Conservation (phyloP, 2,888 invertebrate genomes). For the Folsomia manolachei region DNA sequence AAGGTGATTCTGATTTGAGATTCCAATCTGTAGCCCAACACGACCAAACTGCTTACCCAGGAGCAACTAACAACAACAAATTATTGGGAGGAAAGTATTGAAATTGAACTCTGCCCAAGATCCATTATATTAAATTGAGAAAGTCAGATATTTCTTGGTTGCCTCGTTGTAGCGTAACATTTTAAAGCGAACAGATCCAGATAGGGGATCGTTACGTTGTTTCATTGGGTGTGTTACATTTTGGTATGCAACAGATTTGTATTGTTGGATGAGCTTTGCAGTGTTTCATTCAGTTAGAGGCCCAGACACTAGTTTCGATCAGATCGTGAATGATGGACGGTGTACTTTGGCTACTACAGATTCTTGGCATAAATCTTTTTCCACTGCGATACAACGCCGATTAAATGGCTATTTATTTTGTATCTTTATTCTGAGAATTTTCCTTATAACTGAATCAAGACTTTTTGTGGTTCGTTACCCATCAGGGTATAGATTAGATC, state of each 20-base stretch:
- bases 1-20: conserved; percentile 2
- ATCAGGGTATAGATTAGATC: too few relatives aligned
- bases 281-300: too few relatives aligned
- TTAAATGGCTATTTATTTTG: conserved; percentile 13
- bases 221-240: background rate
- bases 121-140: background rate
- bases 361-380: conserved; percentile 5
- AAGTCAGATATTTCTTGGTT: background rate
- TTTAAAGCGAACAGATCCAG: too few relatives aligned
- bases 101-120: background rate
- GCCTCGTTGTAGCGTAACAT: too few relatives aligned
- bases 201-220: background rate
- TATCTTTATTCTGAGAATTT: too few relatives aligned
- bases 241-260: background rate
- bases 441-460: background rate
- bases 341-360: conserved; percentile 3
- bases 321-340: conserved; percentile 18
- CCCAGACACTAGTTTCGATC: background rate
- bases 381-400: conserved; percentile 5
- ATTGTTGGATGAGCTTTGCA: background rate
- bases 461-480: too few relatives aligned
- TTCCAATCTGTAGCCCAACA: conserved; percentile 6
- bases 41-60: background rate
- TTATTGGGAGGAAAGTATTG: conserved; percentile 7
- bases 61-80: conserved; percentile 9